Evolutionary conservation across 2,797 vertebrate genomes (phyloP).

Genomic region (Sebastes itinus): DNA sequence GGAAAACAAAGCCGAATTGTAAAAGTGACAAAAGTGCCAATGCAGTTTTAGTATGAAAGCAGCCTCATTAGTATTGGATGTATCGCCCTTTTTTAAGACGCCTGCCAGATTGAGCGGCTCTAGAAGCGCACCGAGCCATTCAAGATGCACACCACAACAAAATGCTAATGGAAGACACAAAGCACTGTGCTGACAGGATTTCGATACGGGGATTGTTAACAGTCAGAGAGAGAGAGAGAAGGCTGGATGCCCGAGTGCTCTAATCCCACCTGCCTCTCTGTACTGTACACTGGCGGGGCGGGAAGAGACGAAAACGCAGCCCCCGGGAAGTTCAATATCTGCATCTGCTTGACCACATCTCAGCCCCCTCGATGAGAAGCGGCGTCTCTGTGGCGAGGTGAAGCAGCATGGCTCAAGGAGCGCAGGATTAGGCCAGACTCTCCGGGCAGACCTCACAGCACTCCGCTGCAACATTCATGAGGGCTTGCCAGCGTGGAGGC

Average conservation of each 20-base stretch:
- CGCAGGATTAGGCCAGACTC: conserved; percentile 56
- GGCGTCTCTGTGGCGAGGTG: conserved; percentile 52
- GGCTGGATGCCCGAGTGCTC: conserved; percentile 61
- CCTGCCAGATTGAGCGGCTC: conserved; percentile 63
- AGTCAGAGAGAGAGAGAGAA: conserved; percentile 44
- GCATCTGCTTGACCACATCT: conserved; percentile 76
- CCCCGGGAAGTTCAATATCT: conserved; percentile 68
- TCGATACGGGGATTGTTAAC: conserved; percentile 77
- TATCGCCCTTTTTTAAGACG: conserved; percentile 58
- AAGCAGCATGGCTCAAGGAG: conserved; percentile 49
- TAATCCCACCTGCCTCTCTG: conserved; percentile 69
- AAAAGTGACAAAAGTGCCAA: conserved; percentile 59
- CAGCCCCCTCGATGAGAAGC: conserved; percentile 51
- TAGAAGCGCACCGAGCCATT: conserved; percentile 66
- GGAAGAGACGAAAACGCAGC: conserved; percentile 28
- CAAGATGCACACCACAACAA: conserved; percentile 78
- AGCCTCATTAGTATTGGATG: conserved; percentile 75
- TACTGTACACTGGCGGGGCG: conserved; percentile 12
- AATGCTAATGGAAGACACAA: conserved; percentile 79
- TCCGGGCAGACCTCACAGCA: conserved; percentile 68
- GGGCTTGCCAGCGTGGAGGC: conserved; percentile 64
- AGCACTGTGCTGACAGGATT: conserved; percentile 77
- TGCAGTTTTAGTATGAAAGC: conserved; percentile 65
- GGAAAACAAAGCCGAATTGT: conserved; percentile 32
- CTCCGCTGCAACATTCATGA: conserved; percentile 76